Evolutionary conservation across 2,113 vertebrate genomes (phyloP), one percentile per base, ranked within the genome.

Genomic region (Thunnus thynnus): DNA sequence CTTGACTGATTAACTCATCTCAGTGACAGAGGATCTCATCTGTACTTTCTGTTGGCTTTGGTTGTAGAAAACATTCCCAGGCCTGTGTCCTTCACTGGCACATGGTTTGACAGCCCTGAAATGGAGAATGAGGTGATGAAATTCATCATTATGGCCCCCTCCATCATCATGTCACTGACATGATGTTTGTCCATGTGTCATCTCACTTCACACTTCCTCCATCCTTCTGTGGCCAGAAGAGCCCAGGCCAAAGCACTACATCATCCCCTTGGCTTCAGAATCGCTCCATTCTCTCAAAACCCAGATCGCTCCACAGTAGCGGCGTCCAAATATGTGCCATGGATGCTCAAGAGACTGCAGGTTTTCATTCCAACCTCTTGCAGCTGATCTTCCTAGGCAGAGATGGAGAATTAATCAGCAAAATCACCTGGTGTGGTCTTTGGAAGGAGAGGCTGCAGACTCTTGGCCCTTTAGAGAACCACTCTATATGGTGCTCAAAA

Each of bases 151-250:
- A 58, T 16, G 32, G 30, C 18, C 62, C 47, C 44, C 36, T 83
- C 64, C 75, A 72, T 79, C 58, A 78, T 82, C 51, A 71, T 74
- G 74, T 81, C 50, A 17, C 54, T 72, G 80, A 44, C 75, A 68
- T 68, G 32, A 25, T 52, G 36, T 71, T 54, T 76, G 73, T 75
- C 70, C 51, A 78, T 48, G 71, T 77, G 73, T 74, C 77, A 75
- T 65, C 55, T 74, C 51, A 10, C 60, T 41, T 50, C 55, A 60
- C n/a, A 51, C 27, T 52, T 65, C 32, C 18, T 60, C 55, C 70
- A 47, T 22, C 54, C 22, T 12, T 65, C 58, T 61, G 58, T 47
- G 22, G 64, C 50, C 71, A 65, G 41, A 41, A 32, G 9, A 57
- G 58, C 27, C 48, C 52, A 20, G 44, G 44, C 76, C 64, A 58